Base-by-base conservation (phyloP, 1,140 invertebrate species). In the Bombyx mandarina region DNA sequence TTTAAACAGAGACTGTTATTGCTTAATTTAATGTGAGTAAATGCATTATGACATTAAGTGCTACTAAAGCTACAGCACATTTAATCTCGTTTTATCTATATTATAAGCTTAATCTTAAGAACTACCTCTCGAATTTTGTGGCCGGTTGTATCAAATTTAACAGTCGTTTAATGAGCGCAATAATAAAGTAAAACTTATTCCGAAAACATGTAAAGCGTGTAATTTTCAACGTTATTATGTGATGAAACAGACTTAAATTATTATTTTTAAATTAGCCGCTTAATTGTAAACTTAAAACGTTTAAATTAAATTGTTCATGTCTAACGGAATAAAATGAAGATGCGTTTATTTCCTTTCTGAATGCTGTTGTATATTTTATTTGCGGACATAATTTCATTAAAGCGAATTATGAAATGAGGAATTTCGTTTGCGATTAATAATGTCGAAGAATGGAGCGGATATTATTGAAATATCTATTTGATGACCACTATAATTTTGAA, bases 131-230 rank as follows among this genome's bases (percentile, higher is more conserved):
- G 26, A 35, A 35, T 2, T 35, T 35, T 35, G 26, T 35, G 26
- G 26, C 12, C 45, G 53, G 12, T 26, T 22, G 49, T 61, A 65
- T 71, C 60, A 60, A 58, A 65, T 78, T 76, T 75, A 67, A 76
- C 66, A 63, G 56, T 62, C 12, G 58, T 75, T 74, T 69, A 69
- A 75, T 69, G 66, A 64, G 62, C 52, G 22, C 52, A 62, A 63
- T 66, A 61, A 69, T 67, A 67, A 66, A 71, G 45, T 60, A 60
- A 65, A 72, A 68, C 56, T 54, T 65, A 66, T 61, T 61, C 59
- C 48, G 60, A 61, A 62, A 64, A 62, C 60, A 63, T 64, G 60
- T 64, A 45, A 61, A 57, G 57, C 58, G 64, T 69, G 58, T 68
- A 66, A 71, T 66, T 60, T 56, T 43, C 58, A 62, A 57, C 48